A percentile compares a stretch with the other conserved stretches of the same genome.
Evolutionary conservation across 2,113 vertebrate species (phyloP).

Genomic region (Oceanodroma tethys): DNA sequence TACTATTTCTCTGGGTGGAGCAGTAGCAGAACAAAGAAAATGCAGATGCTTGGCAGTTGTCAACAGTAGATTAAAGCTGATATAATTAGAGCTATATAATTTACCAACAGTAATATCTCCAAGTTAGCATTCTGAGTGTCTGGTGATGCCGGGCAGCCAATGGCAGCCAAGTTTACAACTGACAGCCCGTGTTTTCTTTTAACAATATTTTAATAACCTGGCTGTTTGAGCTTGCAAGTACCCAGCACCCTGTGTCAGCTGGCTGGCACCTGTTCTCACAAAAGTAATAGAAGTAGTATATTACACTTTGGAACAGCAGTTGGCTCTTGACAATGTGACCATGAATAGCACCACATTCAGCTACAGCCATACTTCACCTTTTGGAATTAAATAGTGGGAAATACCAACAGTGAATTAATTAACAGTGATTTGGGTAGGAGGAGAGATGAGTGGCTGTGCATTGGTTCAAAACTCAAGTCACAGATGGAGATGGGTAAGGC

Average conservation of each 20-base stretch:
- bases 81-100: neutral
- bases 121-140: neutral
- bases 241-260: neutral
- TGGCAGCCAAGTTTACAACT: neutral
- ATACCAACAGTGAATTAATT: neutral
- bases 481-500: neutral
- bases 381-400: neutral
- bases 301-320: neutral
- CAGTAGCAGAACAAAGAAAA: neutral
- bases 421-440: neutral
- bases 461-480: neutral
- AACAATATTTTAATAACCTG: neutral
- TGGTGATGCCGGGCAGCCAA: rapidly evolving
- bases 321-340: neutral
- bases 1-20: neutral
- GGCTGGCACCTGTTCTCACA: slow-evolving; percentile 12
- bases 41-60: neutral
- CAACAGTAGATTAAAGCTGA: neutral
- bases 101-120: neutral
- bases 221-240: neutral
- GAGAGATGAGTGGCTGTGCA: neutral
- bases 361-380: neutral
- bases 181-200: neutral
- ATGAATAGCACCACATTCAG: neutral
- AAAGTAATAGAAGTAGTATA: neutral